Evolutionary conservation across 2,888 invertebrate genomes (phyloP).

Genomic region (Nephrotoma guestfalica): DNA sequence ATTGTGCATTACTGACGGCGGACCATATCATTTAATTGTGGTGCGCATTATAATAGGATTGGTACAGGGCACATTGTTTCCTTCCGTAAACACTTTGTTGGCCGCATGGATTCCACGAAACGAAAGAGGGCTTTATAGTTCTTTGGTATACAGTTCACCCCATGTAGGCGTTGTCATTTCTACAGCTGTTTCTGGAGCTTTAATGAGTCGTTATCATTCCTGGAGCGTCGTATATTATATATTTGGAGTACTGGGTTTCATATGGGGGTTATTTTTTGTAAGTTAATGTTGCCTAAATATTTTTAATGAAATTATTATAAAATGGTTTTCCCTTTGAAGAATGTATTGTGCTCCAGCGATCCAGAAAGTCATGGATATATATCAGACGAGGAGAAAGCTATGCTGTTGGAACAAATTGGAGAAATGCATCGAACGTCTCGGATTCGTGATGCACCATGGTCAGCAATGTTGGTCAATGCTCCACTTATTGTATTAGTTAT

Average conservation of each 20-base stretch:
- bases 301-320: no score
- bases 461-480: not conserved
- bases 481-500: not conserved
- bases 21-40: no score
- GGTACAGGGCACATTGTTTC: not conserved
- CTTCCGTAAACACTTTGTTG: not conserved
- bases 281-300: no score
- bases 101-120: not conserved
- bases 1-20: no score
- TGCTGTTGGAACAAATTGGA: not conserved
- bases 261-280: no score
- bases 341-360: not conserved
- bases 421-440: not conserved
- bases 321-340: no score
- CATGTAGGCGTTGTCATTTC: not conserved
- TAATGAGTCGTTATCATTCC: no score
- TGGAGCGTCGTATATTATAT: no score
- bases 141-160: not conserved
- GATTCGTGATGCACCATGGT: not conserved
- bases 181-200: no score
- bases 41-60: not conserved
- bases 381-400: not conserved
- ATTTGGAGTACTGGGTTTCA: no score
- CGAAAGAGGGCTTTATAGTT: not conserved
- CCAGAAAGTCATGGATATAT: not conserved